Evolutionary conservation across 2,113 vertebrate species (phyloP).

Genomic region (Ibidorhyncha struthersii): DNA sequence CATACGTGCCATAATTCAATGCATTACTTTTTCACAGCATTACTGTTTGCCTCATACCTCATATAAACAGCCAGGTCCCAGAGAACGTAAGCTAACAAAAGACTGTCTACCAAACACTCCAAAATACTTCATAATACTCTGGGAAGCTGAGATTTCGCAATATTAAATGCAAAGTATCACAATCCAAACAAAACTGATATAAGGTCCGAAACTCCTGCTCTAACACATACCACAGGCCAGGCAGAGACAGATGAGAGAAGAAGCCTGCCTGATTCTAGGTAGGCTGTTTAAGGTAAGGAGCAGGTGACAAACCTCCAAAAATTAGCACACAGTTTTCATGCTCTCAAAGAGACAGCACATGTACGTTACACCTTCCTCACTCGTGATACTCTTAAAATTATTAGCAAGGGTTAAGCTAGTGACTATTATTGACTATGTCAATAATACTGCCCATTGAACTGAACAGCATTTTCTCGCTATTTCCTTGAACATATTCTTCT

Average conservation of each 20-base stretch:
- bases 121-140: neutral
- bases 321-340: neutral
- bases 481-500: neutral
- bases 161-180: neutral
- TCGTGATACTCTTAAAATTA: neutral
- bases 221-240: neutral
- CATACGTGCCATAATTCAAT: rapidly evolving
- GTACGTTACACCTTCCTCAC: neutral
- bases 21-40: neutral
- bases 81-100: neutral
- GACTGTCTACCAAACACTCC: neutral
- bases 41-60: neutral
- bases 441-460: neutral
- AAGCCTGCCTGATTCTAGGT: neutral
- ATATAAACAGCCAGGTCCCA: neutral
- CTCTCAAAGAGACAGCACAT: neutral
- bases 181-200: neutral
- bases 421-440: neutral
- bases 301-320: neutral
- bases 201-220: neutral
- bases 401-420: neutral
- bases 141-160: neutral
- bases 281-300: neutral
- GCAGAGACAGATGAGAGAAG: neutral
- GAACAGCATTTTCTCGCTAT: neutral